These are phyloP conservation scores for Schizopygopsis malacanthus DNA, from an alignment of 2,797 vertebrate genomes.

Conservation along the genomic window DNA sequence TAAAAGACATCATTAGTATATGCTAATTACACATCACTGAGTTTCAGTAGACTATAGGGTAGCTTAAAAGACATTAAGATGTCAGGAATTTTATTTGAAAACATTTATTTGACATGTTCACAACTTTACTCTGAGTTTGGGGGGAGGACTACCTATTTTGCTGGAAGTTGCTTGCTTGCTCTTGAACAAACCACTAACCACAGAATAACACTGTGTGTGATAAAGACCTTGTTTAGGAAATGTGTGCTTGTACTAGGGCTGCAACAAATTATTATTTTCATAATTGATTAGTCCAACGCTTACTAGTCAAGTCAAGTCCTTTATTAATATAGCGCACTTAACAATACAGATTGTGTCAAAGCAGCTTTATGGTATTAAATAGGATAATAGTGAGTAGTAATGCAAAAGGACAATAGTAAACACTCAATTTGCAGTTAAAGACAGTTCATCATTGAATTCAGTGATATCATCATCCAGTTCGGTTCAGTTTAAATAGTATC, in stretches of 20 bases:
- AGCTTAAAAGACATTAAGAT: too few species aligned
- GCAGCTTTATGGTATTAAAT: neutral
- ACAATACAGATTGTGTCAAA: too few species aligned
- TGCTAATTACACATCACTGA: neutral
- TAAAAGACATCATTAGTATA: neutral
- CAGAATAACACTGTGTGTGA: too few species aligned
- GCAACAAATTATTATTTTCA: neutral
- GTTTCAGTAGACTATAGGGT: neutral
- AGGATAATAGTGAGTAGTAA: neutral
- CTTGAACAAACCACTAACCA: too few species aligned
- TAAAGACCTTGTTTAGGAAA: too few species aligned
- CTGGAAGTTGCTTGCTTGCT: neutral
- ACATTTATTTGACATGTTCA: neutral
- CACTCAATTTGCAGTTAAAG: too few species aligned
- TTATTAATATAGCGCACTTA: too few species aligned
- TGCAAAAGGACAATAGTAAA: too few species aligned
- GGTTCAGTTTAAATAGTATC: neutral
- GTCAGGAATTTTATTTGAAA: neutral
- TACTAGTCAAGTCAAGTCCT: neutral
- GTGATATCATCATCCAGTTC: neutral
- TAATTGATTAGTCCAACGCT: neutral
- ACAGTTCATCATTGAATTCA: too few species aligned
- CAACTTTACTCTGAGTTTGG: neutral
- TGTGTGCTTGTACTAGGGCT: too few species aligned
- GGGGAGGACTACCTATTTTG: neutral